Conservation (phyloP, 1,140 invertebrate genomes). For the Heterodera carotae region DNA sequence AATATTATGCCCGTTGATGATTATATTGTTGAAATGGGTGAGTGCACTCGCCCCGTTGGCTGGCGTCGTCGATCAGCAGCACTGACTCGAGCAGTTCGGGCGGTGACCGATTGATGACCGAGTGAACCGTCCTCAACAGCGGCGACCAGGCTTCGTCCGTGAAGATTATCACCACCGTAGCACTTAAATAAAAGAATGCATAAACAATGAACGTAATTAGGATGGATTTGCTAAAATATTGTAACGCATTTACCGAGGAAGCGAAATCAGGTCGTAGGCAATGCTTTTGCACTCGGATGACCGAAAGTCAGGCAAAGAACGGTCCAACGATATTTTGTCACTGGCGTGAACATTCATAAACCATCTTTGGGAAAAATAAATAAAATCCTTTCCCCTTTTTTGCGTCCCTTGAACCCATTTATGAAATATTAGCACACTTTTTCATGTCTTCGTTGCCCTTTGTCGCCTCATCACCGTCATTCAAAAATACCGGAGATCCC, state of each 20-base stretch:
- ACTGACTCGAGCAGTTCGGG: slow-evolving; percentile 77
- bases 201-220: neutral
- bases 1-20: neutral
- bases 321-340: slow-evolving; percentile 52
- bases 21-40: neutral
- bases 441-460: slow-evolving; percentile 48
- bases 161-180: slow-evolving; percentile 72
- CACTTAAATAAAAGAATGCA: neutral
- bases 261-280: slow-evolving; percentile 34
- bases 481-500: slow-evolving; percentile 42
- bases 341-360: slow-evolving; percentile 56
- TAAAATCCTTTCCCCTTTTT: too few species aligned
- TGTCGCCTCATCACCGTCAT: slow-evolving; percentile 37
- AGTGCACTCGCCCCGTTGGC: slow-evolving; percentile 72
- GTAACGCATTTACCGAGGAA: slow-evolving; percentile 36
- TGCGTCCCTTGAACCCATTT: too few species aligned
- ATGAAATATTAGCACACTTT: slow-evolving; percentile 36
- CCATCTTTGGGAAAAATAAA: slow-evolving; percentile 16
- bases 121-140: slow-evolving; percentile 81
- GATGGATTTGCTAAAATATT: neutral
- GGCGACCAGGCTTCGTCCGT: slow-evolving; percentile 85
- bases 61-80: slow-evolving; percentile 84
- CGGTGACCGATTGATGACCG: slow-evolving; percentile 80
- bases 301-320: slow-evolving; percentile 40
- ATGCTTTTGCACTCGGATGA: slow-evolving; percentile 42